Evolutionary conservation across 1,140 invertebrate genomes (phyloP), one percentile per base, ranked within the genome.

Genomic region (Neomicropteryx cornuta): DNA sequence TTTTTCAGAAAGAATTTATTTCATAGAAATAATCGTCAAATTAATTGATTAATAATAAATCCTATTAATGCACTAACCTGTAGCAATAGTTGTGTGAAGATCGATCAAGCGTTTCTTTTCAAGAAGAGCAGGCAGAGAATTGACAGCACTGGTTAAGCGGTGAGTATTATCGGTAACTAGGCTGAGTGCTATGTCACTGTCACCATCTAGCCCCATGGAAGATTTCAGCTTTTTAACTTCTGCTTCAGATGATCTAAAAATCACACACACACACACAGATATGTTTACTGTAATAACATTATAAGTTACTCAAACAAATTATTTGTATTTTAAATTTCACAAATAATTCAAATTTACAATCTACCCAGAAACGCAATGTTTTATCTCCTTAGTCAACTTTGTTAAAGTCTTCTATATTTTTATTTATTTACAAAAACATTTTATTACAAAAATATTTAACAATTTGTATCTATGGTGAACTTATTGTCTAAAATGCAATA

Each of bases 31-130:
- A n/a, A n/a, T n/a, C n/a, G n/a, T n/a, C n/a, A n/a, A n/a, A n/a
- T n/a, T n/a, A n/a, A n/a, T n/a, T n/a, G n/a, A n/a, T n/a, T n/a
- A n/a, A n/a, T n/a, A n/a, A n/a, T n/a, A n/a, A n/a, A n/a, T n/a
- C n/a, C n/a, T n/a, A n/a, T n/a, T n/a, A n/a, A n/a, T n/a, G n/a
- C n/a, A n/a, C 39, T 51, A 63, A 78, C 80, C 80, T 47, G 94
- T 98, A 5, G 96, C 96, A 48, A 99, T 84, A 42, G 91, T 96
- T 8, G 92, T 99, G 59, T 99, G 97, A 83, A 97, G 93, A 58
- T 99, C 95, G 48, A 99, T 95, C 5, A 98, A 71, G 32, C 91
- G 70, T 60, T 99, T 99, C 69, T 90, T 95, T 66, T 99, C 94
- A 51, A 99, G 73, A 3, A 99, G 68, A 59, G 98, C 91, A 11